phyloP scores from a whole-genome alignment of 2,113 vertebrate species.

The Osmerus mordax region DNA sequence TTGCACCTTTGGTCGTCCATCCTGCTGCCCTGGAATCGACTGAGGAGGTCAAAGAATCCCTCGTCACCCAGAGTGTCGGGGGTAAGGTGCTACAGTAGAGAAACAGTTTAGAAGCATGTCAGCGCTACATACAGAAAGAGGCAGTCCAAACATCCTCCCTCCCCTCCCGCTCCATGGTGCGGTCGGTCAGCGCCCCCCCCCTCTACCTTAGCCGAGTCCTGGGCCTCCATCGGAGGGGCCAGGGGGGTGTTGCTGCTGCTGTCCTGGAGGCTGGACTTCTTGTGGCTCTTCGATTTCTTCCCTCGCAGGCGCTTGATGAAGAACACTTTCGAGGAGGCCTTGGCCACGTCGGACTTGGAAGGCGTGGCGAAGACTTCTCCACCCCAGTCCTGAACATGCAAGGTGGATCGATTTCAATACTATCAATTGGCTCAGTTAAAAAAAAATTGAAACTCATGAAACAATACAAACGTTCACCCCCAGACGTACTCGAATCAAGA shows the following conservation, averaged over 20 bases:
- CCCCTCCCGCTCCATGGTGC: neutral
- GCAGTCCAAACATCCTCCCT: neutral
- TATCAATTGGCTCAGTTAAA: too few species aligned
- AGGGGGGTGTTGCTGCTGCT: slow-evolving; percentile 69
- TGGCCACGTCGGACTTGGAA: slow-evolving; percentile 81
- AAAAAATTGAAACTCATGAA: too few species aligned
- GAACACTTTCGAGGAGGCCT: slow-evolving; percentile 87
- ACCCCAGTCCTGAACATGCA: slow-evolving; percentile 72
- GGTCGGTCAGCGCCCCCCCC: too few species aligned
- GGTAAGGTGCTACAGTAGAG: slow-evolving; percentile 56
- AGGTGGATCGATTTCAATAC: too few species aligned
- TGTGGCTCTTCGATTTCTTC: slow-evolving; percentile 75
- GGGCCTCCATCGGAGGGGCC: slow-evolving; percentile 46
- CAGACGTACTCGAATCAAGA: too few species aligned
- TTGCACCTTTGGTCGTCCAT: slow-evolving; percentile 95
- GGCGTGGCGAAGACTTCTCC: slow-evolving; percentile 81
- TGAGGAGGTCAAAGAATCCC: slow-evolving; percentile 91
- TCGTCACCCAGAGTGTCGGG: slow-evolving; percentile 83
- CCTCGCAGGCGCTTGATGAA: slow-evolving; percentile 86
- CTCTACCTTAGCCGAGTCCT: slow-evolving; percentile 49
- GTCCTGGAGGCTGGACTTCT: slow-evolving; percentile 73
- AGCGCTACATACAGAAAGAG: neutral
- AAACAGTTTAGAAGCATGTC: neutral
- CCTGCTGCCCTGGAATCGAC: slow-evolving; percentile 91
- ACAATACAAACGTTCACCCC: too few species aligned